These are phyloP conservation scores for Vandiemenella viatica DNA, from an alignment of 2,888 invertebrate genomes.

Conservation along the genomic window DNA sequence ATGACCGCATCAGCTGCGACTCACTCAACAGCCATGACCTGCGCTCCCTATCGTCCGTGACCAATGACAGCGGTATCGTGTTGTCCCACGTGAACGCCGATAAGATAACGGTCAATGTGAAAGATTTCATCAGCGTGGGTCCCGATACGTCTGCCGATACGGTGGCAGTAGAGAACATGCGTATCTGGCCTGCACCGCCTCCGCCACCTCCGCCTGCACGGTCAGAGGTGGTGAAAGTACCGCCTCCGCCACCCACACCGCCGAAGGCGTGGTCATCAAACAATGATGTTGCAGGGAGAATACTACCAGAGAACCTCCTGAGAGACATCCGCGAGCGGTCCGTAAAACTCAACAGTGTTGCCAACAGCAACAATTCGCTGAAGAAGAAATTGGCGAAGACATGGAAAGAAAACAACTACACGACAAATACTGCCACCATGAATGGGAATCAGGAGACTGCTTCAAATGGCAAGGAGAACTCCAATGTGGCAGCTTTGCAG, in stretches of 20 bases:
- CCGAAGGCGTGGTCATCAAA: constrained; percentile 5
- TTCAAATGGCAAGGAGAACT: no score
- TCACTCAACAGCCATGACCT: constrained; percentile 60
- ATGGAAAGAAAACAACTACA: neutral
- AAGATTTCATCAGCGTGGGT: no score
- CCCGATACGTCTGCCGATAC: no score
- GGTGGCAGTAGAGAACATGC: neutral
- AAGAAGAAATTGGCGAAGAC: neutral
- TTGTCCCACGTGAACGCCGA: no score
- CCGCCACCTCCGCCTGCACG: neutral
- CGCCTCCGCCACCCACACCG: constrained; percentile 22
- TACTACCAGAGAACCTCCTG: constrained; percentile 48
- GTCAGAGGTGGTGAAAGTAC: constrained; percentile 23
- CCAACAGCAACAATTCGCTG: constrained; percentile 4
- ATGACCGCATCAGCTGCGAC: constrained; percentile 67
- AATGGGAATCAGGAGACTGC: no score
- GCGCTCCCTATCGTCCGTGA: constrained; percentile 27
- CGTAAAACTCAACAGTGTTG: constrained; percentile 30
- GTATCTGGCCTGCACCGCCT: neutral
- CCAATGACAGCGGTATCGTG: neutral
- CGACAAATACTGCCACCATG: no score
- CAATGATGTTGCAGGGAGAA: constrained; percentile 21
- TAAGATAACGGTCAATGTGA: no score
- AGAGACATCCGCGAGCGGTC: constrained; percentile 54
- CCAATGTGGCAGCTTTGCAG: no score